Evolutionary conservation across 2,113 vertebrate genomes (phyloP).

Genomic region (Oreocharis arfaki): DNA sequence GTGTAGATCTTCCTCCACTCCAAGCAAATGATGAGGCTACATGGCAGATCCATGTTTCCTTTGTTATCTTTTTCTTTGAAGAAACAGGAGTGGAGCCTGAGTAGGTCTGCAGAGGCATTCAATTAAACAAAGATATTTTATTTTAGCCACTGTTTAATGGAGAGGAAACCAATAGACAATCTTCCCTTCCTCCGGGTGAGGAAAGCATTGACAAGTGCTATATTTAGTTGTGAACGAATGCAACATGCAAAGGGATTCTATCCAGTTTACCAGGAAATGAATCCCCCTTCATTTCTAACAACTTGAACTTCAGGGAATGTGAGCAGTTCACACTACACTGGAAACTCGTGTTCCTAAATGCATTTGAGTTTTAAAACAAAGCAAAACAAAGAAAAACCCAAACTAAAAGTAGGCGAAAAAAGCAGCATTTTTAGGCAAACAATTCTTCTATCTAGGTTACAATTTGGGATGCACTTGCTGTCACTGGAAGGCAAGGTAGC

Average conservation of each 20-base stretch:
- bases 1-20: not conserved
- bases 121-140: constrained; percentile 25
- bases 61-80: constrained; percentile 38
- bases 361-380: not conserved
- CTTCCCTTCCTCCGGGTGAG: not conserved
- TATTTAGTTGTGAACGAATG: constrained; percentile 16
- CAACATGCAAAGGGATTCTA: not conserved
- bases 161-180: constrained; percentile 29
- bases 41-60: constrained; percentile 8
- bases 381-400: not conserved
- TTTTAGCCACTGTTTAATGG: constrained; percentile 36
- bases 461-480: not conserved
- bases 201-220: constrained; percentile 3
- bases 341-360: not conserved
- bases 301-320: not conserved
- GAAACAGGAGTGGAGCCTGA: constrained; percentile 12
- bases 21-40: not conserved
- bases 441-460: not conserved
- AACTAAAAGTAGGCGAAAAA: not conserved
- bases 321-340: not conserved
- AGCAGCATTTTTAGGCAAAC: not conserved
- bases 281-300: not conserved
- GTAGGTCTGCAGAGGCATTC: not conserved
- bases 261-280: not conserved
- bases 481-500: not conserved